phyloP scores from a whole-genome alignment of 2,888 invertebrate species.

The Tipula vernalis region DNA sequence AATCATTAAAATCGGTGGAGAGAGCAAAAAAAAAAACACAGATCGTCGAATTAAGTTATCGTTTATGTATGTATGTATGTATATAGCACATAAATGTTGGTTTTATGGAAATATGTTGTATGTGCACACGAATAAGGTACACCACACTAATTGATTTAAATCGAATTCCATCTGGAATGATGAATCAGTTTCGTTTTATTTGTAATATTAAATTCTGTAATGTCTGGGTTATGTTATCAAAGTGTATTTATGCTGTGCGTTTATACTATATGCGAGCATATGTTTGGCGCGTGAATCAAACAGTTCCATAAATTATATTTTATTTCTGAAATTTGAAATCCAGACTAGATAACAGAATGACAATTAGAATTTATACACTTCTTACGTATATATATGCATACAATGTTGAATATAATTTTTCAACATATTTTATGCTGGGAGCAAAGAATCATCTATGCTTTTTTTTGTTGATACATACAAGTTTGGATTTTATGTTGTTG shows the following conservation, averaged over 20 bases:
- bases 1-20: neutral
- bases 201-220: too few relatives aligned
- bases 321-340: neutral
- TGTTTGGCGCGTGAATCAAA: neutral
- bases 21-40: neutral
- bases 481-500: neutral
- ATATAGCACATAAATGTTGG: neutral
- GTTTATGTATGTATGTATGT: neutral
- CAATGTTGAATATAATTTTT: neutral
- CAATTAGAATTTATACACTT: neutral
- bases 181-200: neutral
- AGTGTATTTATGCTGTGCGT: neutral
- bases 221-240: too few relatives aligned
- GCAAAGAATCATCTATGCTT: neutral
- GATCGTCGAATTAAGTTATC: neutral
- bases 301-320: neutral
- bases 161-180: neutral
- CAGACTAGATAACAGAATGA: neutral
- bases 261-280: neutral
- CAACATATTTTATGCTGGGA: neutral
- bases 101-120: neutral
- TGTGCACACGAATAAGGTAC: neutral
- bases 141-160: neutral
- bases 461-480: neutral
- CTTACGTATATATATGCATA: too few relatives aligned